Evolutionary conservation across 2,888 invertebrate species (phyloP).

Genomic region (Zele albiditarsus): DNA sequence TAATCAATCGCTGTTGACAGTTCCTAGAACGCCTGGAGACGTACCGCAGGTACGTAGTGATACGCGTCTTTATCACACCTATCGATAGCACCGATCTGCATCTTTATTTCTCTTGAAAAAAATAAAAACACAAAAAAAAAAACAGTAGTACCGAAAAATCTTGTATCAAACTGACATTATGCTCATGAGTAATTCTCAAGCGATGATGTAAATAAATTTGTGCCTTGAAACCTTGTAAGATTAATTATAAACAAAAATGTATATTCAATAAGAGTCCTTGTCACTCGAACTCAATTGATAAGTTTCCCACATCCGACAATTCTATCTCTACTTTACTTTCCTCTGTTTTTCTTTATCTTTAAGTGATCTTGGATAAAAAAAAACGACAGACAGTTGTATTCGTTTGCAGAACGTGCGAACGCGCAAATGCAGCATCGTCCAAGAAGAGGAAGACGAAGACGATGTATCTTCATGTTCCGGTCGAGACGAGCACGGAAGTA

Average conservation of each 20-base stretch:
- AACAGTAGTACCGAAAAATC: conserved; percentile 9
- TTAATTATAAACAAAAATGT: conserved; percentile 19
- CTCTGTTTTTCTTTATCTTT: background rate
- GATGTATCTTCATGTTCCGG: conserved; percentile 78
- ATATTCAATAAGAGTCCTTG: background rate
- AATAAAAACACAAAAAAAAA: conserved; percentile 1
- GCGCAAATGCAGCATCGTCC: conserved; percentile 93
- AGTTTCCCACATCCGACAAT: background rate
- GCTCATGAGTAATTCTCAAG: conserved; percentile 32
- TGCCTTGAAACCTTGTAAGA: conserved; percentile 28
- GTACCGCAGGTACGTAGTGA: conserved; percentile 77
- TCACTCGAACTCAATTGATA: background rate
- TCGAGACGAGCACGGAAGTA: conserved; percentile 74
- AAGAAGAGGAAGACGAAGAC: conserved; percentile 94
- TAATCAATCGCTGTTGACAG: conserved; percentile 74
- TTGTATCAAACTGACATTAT: conserved; percentile 15
- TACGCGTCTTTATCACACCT: conserved; percentile 49
- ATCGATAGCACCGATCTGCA: conserved; percentile 35
- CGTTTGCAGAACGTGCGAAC: conserved; percentile 76
- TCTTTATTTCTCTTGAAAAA: background rate
- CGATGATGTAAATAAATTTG: conserved; percentile 33
- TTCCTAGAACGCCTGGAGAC: conserved; percentile 82
- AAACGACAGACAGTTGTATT: conserved; percentile 41
- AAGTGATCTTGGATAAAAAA: conserved; percentile 5
- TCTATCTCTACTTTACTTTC: background rate